Evolutionary conservation across 2,113 vertebrate species (phyloP), one percentile per base, ranked within the genome.

Genomic region (Andinoacara biseriatus): DNA sequence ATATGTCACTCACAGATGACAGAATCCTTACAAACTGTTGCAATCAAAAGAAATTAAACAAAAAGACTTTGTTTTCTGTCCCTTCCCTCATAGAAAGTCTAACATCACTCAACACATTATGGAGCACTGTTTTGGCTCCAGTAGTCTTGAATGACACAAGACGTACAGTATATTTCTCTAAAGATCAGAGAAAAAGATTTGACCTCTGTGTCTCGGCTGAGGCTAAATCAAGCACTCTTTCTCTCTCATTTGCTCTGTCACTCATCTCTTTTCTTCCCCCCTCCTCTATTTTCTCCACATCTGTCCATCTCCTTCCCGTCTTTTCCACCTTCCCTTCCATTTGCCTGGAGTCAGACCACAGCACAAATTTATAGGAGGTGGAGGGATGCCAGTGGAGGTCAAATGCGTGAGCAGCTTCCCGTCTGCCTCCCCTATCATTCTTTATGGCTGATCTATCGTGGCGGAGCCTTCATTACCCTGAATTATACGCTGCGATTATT

Each of bases 381-480:
- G 94, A 92, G 81, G 75, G 81, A 84, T 92, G 93, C 91, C 92
- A 94, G 82, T 86, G 69, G 91, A 93, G 94, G 92, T 94, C 94
- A 94, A 93, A 93, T 24, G 85, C 54, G 79, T 85, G 85, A 92
- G 87, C 83, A 40, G 86, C 88, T 86, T 87, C 86, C 89, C 82
- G 74, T 90, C 90, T 91, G 90, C 87, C 92, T 90, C 83, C 81
- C 84, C 90, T 87, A 92, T 94, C 92, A 87, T 93, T 93, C 93
- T 95, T 95, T 94, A 94, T 91, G 92, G 92, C 90, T 80, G 87
- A 93, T 92, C 92, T 88, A 89, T 72, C 67, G 92, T 92, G 92
- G 90, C 78, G 74, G 82, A 92, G 92, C 92, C 90, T 94, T 95
- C 92, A 95, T 95, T 95, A 95, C 85, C 91, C 90, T 94, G 92